Percentiles rank a stretch among this genome's conserved stretches.
These are phyloP conservation scores for Fistularia tabacaria DNA, from an alignment of 2,797 vertebrate genomes.

Conservation along the genomic window DNA sequence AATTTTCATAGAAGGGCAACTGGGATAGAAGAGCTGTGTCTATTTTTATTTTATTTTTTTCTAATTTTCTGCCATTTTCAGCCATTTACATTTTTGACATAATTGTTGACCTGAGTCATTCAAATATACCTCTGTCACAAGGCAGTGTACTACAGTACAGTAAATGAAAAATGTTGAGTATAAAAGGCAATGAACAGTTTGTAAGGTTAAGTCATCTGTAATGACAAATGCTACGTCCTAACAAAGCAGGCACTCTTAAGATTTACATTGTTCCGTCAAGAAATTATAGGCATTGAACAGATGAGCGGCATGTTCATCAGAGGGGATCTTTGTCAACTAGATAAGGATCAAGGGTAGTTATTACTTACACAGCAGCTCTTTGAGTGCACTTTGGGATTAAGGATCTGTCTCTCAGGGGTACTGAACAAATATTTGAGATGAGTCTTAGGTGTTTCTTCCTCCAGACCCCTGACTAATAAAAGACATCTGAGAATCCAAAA, in stretches of 20 bases:
- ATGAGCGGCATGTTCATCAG: slow-evolving; percentile 15
- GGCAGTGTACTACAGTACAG: background rate
- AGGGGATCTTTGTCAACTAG: slow-evolving; percentile 33
- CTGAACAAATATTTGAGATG: slow-evolving; percentile 42
- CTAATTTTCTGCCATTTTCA: slow-evolving; percentile 8
- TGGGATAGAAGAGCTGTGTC: slow-evolving; percentile 4
- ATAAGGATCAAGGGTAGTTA: slow-evolving; percentile 61
- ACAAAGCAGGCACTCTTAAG: slow-evolving; percentile 3
- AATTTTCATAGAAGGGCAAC: slow-evolving; percentile 43
- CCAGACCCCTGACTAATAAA: background rate
- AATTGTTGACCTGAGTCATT: slow-evolving; percentile 2
- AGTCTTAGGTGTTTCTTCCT: slow-evolving; percentile 11
- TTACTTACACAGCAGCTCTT: slow-evolving; percentile 46
- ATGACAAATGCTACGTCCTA: slow-evolving; percentile 4
- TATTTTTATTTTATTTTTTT: slow-evolving; percentile 15
- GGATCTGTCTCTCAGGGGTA: slow-evolving; percentile 26
- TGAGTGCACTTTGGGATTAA: slow-evolving; percentile 41
- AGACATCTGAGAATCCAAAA: background rate
- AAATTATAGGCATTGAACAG: slow-evolving; percentile 31
- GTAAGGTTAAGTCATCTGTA: slow-evolving; percentile 21
- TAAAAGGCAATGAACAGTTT: slow-evolving; percentile 1
- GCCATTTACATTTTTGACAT: slow-evolving; percentile 9
- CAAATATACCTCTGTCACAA: background rate
- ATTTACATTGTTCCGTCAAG: slow-evolving; percentile 22
- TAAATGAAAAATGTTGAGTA: slow-evolving; percentile 4